Evolutionary conservation across 1,140 invertebrate genomes (phyloP).

Genomic region (Bombus huntii): DNA sequence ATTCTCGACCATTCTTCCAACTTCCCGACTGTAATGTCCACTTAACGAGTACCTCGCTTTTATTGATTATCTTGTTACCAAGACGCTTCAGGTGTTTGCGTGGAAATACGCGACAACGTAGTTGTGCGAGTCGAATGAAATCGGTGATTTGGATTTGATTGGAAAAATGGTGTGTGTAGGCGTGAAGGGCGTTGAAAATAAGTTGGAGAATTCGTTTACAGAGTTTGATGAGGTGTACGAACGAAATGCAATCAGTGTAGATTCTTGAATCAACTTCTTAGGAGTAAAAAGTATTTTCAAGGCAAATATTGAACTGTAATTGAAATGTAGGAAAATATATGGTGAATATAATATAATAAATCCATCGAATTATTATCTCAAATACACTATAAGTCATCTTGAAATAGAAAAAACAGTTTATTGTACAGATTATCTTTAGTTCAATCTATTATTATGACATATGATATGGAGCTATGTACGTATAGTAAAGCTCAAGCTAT

Average conservation of each 20-base stretch:
- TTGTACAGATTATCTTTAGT: no score
- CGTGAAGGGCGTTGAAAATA: neutral
- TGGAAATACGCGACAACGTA: neutral
- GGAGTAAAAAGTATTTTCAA: neutral
- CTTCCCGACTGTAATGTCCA: constrained; percentile 13
- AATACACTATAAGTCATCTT: neutral
- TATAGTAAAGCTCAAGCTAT: neutral
- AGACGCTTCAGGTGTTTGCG: neutral
- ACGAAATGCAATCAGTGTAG: neutral
- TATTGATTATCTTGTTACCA: constrained; percentile 30
- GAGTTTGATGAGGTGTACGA: neutral
- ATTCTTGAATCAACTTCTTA: neutral
- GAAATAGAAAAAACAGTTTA: no score
- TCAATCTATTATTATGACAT: no score
- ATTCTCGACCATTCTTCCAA: neutral
- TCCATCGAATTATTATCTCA: neutral
- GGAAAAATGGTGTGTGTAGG: neutral
- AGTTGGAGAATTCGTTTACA: neutral
- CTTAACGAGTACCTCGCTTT: constrained; percentile 12
- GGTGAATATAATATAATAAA: no score
- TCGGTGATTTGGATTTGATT: constrained; percentile 12
- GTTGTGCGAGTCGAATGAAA: neutral
- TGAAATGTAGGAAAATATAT: no score
- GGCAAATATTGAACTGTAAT: neutral
- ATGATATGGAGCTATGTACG: neutral